Evolutionary conservation across 2,113 vertebrate genomes (phyloP), one percentile per base, ranked within the genome.

Genomic region (Acrocephalus arundinaceus): DNA sequence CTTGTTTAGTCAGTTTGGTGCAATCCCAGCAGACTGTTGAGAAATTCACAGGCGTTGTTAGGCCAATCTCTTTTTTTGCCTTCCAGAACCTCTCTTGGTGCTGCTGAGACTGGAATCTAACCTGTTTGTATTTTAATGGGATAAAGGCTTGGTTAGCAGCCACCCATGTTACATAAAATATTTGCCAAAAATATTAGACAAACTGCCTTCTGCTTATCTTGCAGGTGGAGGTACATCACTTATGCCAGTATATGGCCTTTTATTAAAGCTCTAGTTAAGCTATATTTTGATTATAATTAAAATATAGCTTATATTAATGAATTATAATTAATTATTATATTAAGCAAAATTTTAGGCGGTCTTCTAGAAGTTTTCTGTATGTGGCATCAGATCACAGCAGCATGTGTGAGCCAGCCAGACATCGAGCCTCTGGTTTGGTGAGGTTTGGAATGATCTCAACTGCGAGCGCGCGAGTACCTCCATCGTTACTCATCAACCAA

Each of bases 381-480:
- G 1, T 94, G 43, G 45, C 49, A 73, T 78, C 66, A 68, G n/a
- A 20, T 24, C 22, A 54, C 28, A 70, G 71, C 24, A 57, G 45
- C 14, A 6, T 21, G 7, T 30, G 15, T 68, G 65, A 78, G 30
- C 14, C 65, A 55, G 37, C 4, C 57, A 82, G 66, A 49, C 33
- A 41, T 41, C 25, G 39, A 27, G 78, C 23, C 61, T 81, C 28
- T 65, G n/a, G 8, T 58, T 46, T 70, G 65, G 18, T 18, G 55
- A 21, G 10, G 30, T 73, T 58, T 39, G 54, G n/a, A 57, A 12
- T 15, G 37, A 57, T 80, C 9, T 30, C 59, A 61, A 2, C 70
- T 43, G 28, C 0, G 4, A 18, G 2, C 0, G 0, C 51, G 31
- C 0, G 2, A 62, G 8, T 66, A 54, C 35, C 21, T 66, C 55